Evolutionary conservation across 2,888 invertebrate genomes (phyloP), one percentile per base, ranked within the genome.

Genomic region (Acanthosepion lycidas): DNA sequence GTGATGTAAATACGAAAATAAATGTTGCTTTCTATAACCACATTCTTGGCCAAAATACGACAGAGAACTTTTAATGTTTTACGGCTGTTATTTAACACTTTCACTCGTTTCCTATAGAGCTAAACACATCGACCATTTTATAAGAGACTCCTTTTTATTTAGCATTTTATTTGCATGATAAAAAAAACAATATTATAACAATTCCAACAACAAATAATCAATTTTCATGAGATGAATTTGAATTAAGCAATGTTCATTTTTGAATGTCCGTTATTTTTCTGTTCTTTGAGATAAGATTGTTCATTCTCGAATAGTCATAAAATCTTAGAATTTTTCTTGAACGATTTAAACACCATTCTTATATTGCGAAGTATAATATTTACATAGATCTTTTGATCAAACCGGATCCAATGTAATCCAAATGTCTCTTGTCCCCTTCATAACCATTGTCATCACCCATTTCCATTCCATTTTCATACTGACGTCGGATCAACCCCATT

Each of bases 141-240:
- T n/a, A 78, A 78, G 78, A 78, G n/a, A 78, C 78, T n/a, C 12
- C 23, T 26, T 78, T 78, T 78, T n/a, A 78, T 78, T 78, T 33
- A 78, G 78, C 8, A 78, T 78, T 78, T 78, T 78, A 78, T 78
- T 78, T 78, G 78, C 78, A 78, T n/a, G 6, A 78, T 78, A 33
- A 78, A 78, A 78, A n/a, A 78, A 78, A 18, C n/a, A 78, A 55
- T 78, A 33, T 33, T n/a, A 33, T 78, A 78, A 78, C 78, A 78
- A 78, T 78, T 78, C n/a, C 78, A 78, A 78, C 78, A 78, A 78
- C 78, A 78, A 78, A 78, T 78, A 78, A 78, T 33, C 78, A 78
- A 18, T 78, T 78, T 78, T 78, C 78, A 59, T 59, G 59, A 6
- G 51, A 59, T 78, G n/a, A 12, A 33, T 15, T n/a, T 33, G 78